Conservation (phyloP, 2,113 vertebrate genomes). For the Collichthys lucidus region DNA sequence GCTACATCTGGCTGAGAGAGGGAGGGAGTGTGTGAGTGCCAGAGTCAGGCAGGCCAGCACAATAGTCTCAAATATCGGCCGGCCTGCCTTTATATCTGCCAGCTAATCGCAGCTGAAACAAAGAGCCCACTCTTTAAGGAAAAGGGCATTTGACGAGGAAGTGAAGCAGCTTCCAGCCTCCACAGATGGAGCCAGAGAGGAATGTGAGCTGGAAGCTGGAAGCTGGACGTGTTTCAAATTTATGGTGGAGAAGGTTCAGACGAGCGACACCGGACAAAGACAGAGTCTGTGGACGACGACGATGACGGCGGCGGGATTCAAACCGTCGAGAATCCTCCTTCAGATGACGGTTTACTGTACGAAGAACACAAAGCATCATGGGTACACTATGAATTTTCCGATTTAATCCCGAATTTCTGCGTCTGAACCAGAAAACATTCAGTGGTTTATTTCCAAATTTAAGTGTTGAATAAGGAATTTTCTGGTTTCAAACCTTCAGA, state of each 20-base stretch:
- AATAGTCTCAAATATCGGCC: slow-evolving; percentile 79
- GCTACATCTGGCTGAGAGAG: slow-evolving; percentile 19
- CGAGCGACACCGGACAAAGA: not conserved
- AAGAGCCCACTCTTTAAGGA: slow-evolving; percentile 79
- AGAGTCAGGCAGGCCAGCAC: slow-evolving; percentile 57
- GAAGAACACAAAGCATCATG: not conserved
- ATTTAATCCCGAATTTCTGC: not conserved
- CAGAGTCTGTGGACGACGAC: not conserved
- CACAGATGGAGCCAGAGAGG: slow-evolving; percentile 13
- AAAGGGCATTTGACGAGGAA: slow-evolving; percentile 71
- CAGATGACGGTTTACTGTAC: not conserved
- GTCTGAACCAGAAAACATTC: too few relatives aligned
- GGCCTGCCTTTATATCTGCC: slow-evolving; percentile 67
- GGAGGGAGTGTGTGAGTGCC: slow-evolving; percentile 33
- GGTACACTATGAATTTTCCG: not conserved
- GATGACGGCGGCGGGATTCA: not conserved
- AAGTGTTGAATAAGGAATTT: too few relatives aligned
- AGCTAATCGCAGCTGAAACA: slow-evolving; percentile 74
- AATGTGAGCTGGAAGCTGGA: slow-evolving; percentile 11
- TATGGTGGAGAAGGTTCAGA: slow-evolving; percentile 2
- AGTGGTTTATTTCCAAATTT: too few relatives aligned
- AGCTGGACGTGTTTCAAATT: slow-evolving; percentile 38
- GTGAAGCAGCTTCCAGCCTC: slow-evolving; percentile 29
- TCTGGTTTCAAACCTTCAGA: not conserved
- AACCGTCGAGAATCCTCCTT: too few relatives aligned